A percentile compares a stretch with the other conserved stretches of the same genome.
These are phyloP conservation scores for Bellardia pandia DNA, from an alignment of 2,888 invertebrate species.

Conservation along the genomic window DNA sequence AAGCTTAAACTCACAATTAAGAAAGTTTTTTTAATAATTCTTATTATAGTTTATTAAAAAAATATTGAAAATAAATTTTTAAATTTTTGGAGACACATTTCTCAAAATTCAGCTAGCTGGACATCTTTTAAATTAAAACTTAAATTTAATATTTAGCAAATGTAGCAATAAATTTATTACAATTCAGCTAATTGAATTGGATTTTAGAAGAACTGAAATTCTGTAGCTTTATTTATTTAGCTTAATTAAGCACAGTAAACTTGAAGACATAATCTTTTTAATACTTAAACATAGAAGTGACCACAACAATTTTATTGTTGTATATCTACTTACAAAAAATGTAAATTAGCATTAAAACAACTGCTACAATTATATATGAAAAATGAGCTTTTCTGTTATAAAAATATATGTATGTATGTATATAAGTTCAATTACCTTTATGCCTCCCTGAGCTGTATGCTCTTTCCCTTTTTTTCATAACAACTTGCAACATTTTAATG, in stretches of 20 bases:
- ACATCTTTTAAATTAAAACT: not conserved
- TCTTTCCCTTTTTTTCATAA: not conserved
- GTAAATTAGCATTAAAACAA: slow-evolving; percentile 23
- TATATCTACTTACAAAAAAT: not conserved
- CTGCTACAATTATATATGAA: not conserved
- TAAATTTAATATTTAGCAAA: not conserved
- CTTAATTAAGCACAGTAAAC: not conserved
- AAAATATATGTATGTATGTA: not conserved
- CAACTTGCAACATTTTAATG: slow-evolving; percentile 6
- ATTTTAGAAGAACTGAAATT: not conserved
- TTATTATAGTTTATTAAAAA: too few relatives aligned
- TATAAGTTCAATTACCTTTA: not conserved
- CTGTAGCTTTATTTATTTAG: not conserved
- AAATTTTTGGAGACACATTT: not conserved
- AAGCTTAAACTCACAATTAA: too few relatives aligned
- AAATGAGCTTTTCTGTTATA: not conserved
- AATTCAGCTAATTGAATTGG: slow-evolving; percentile 25
- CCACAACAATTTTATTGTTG: not conserved
- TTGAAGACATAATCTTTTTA: not conserved
- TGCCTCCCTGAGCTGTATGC: not conserved
- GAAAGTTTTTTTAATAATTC: not conserved
- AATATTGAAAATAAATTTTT: too few relatives aligned
- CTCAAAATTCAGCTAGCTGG: not conserved
- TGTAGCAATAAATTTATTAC: not conserved
- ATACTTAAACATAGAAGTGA: not conserved